Evolutionary conservation across 2,113 vertebrate genomes (phyloP).

Genomic region (Tachysurus fulvidraco): DNA sequence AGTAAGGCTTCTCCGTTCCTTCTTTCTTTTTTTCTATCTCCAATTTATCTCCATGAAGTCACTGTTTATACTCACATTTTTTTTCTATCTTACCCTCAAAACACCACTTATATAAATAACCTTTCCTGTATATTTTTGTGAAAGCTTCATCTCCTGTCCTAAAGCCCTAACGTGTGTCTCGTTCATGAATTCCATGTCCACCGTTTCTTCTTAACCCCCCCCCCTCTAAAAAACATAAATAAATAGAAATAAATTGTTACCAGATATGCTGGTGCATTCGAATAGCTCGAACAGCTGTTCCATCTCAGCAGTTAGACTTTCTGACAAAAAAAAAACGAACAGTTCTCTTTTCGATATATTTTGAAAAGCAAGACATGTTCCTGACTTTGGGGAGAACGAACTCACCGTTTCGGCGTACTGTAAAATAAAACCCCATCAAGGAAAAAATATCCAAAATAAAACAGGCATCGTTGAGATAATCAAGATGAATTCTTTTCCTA

Average conservation of each 20-base stretch:
- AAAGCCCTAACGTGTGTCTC: constrained; percentile 47
- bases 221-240: not conserved
- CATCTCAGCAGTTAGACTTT: not conserved
- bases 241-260: constrained; percentile 43
- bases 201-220: constrained; percentile 10
- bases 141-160: constrained; percentile 45
- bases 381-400: not conserved
- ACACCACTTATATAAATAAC: constrained; percentile 53
- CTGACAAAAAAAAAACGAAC: too few species aligned
- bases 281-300: constrained; percentile 8
- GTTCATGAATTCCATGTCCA: constrained; percentile 37
- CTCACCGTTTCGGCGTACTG: not conserved
- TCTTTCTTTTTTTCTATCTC: not conserved
- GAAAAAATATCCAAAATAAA: not conserved
- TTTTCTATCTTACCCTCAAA: constrained; percentile 26
- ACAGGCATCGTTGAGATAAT: not conserved
- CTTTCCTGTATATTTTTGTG: constrained; percentile 42
- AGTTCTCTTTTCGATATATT: not conserved
- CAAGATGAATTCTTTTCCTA: not conserved
- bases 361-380: too few species aligned
- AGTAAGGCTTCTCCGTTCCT: not conserved
- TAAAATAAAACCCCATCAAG: not conserved
- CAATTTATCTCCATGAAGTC: constrained; percentile 8
- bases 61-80: constrained; percentile 9
- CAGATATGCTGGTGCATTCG: constrained; percentile 35